These are phyloP conservation scores for Toxotes lorentzi DNA, from an alignment of 2,797 vertebrate species.

Conservation along the genomic window DNA sequence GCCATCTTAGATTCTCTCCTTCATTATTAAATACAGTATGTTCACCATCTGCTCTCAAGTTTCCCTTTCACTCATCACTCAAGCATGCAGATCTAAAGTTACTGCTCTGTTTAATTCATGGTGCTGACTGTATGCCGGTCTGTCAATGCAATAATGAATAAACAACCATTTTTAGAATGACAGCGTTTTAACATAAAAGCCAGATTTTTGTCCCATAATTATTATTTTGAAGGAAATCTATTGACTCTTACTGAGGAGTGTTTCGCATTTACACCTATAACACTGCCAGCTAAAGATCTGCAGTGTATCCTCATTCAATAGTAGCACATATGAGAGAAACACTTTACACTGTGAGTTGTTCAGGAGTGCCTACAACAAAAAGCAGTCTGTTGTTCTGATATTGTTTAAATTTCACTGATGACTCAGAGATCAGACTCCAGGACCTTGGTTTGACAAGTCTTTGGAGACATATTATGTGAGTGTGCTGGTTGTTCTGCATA, in stretches of 20 bases:
- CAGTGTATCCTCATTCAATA: background rate
- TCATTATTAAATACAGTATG: constrained; percentile 78
- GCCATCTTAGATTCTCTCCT: constrained; percentile 65
- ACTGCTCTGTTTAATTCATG: constrained; percentile 78
- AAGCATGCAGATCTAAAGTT: constrained; percentile 64
- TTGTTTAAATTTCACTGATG: background rate
- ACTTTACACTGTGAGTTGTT: background rate
- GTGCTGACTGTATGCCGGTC: constrained; percentile 51
- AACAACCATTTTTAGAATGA: constrained; percentile 8
- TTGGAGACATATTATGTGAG: background rate
- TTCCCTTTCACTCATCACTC: constrained; percentile 75
- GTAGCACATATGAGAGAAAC: background rate
- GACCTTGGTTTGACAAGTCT: background rate
- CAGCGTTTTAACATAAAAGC: constrained; percentile 2
- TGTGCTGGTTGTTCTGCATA: constrained; percentile 1
- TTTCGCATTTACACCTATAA: background rate
- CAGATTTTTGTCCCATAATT: background rate
- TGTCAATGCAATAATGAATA: constrained; percentile 30
- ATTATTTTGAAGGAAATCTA: background rate
- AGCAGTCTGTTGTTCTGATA: background rate
- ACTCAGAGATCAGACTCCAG: constrained; percentile 7
- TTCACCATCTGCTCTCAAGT: constrained; percentile 67
- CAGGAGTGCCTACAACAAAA: background rate
- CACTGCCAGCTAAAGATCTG: background rate
- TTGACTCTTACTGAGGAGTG: background rate